Conservation (phyloP, 2,797 vertebrate species). For the Labroides dimidiatus region DNA sequence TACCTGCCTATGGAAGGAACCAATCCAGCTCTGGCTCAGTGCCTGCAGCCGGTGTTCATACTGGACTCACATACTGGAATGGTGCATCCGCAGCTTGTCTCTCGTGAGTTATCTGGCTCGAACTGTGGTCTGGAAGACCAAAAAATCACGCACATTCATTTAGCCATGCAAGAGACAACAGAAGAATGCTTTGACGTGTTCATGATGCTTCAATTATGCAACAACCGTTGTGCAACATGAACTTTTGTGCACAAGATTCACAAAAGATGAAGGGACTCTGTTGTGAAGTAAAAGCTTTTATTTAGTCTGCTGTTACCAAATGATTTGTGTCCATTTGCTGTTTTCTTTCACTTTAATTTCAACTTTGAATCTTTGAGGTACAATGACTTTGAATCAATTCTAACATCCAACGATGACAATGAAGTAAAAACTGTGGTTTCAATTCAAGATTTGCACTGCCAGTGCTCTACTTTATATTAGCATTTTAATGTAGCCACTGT, state of each 20-base stretch:
- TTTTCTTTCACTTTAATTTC: slow-evolving; percentile 2
- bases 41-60: slow-evolving; percentile 87
- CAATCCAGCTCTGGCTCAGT: slow-evolving; percentile 57
- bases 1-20: slow-evolving; percentile 74
- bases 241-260: not conserved
- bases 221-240: not conserved
- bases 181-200: not conserved
- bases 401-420: not conserved
- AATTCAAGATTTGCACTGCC: not conserved
- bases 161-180: not conserved
- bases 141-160: not conserved
- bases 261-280: not conserved
- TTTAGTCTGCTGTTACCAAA: not conserved
- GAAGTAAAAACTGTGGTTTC: not conserved
- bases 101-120: slow-evolving; percentile 73
- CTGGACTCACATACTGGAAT: slow-evolving; percentile 83
- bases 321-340: not conserved
- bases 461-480: not conserved
- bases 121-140: slow-evolving; percentile 11
- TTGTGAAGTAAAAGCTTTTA: not conserved
- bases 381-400: slow-evolving; percentile 13
- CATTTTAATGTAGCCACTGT: not conserved
- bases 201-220: not conserved
- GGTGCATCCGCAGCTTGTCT: slow-evolving; percentile 83
- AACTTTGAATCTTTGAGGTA: slow-evolving; percentile 7